These are phyloP conservation scores for Clarias gariepinus DNA, from an alignment of 2,113 vertebrate species.

Conservation along the genomic window DNA sequence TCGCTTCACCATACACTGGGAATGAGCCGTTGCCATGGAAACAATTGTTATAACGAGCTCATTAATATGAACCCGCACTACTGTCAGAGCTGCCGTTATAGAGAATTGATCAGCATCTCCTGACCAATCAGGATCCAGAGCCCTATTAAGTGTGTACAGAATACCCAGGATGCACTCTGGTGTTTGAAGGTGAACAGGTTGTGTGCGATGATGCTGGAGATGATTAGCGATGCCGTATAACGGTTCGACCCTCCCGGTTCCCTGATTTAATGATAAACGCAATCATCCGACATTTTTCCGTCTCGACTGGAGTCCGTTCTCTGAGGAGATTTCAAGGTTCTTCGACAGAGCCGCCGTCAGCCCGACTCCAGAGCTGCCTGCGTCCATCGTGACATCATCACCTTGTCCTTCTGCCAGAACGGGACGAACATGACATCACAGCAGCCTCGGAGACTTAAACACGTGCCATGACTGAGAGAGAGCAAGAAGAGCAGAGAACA, in stretches of 20 bases:
- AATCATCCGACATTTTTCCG: neutral
- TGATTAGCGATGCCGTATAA: neutral
- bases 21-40: neutral
- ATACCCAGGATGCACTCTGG: neutral
- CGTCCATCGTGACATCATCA: constrained; percentile 27
- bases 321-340: constrained; percentile 21
- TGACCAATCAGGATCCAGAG: neutral
- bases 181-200: neutral
- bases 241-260: neutral
- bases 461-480: neutral
- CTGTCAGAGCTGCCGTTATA: neutral
- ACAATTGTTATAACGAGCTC: neutral
- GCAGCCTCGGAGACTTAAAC: constrained; percentile 10
- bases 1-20: neutral
- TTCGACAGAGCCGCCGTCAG: neutral
- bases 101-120: neutral
- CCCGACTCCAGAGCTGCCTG: constrained; percentile 16
- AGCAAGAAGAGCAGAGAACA: neutral
- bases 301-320: neutral
- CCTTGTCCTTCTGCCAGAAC: constrained; percentile 31
- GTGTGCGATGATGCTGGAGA: neutral
- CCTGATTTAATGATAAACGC: neutral
- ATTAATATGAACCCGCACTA: too few species aligned
- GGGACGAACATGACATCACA: constrained; percentile 29
- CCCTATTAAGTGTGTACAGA: neutral